phyloP scores from a whole-genome alignment of 1,140 invertebrate species.

The Drosophila saltans region DNA sequence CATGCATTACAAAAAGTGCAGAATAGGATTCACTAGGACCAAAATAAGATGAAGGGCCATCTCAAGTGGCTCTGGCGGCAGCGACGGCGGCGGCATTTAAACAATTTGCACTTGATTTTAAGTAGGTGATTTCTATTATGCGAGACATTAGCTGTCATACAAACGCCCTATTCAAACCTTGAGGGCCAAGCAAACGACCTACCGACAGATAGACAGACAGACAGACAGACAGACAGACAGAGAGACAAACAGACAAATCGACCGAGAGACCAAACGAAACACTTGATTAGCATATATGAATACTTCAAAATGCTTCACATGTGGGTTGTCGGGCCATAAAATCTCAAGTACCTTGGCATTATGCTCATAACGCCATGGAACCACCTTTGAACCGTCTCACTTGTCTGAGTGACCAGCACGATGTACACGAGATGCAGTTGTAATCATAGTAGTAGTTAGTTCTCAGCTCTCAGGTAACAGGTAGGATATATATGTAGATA shows the following conservation, averaged over 20 bases:
- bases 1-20: constrained; percentile 17
- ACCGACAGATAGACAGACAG: neutral
- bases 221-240: too few relatives aligned
- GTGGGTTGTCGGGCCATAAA: constrained; percentile 50
- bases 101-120: constrained; percentile 81
- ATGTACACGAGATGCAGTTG: neutral
- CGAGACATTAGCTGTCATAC: constrained; percentile 81
- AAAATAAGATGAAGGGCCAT: constrained; percentile 22
- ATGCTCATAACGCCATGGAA: constrained; percentile 61
- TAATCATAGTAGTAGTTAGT: constrained; percentile 25
- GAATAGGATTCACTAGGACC: constrained; percentile 8
- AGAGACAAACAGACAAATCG: too few relatives aligned
- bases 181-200: constrained; percentile 36
- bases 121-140: constrained; percentile 82
- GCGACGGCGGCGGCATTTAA: constrained; percentile 38
- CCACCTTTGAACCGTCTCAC: neutral
- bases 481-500: constrained; percentile 26
- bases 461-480: neutral
- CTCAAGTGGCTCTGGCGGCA: constrained; percentile 55
- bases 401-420: neutral
- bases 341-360: constrained; percentile 73
- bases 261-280: constrained; percentile 26
- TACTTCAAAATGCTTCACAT: constrained; percentile 19
- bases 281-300: constrained; percentile 78
- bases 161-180: constrained; percentile 77